Evolutionary conservation across 2,888 invertebrate genomes (phyloP).

Genomic region (Polyommatus icarus): DNA sequence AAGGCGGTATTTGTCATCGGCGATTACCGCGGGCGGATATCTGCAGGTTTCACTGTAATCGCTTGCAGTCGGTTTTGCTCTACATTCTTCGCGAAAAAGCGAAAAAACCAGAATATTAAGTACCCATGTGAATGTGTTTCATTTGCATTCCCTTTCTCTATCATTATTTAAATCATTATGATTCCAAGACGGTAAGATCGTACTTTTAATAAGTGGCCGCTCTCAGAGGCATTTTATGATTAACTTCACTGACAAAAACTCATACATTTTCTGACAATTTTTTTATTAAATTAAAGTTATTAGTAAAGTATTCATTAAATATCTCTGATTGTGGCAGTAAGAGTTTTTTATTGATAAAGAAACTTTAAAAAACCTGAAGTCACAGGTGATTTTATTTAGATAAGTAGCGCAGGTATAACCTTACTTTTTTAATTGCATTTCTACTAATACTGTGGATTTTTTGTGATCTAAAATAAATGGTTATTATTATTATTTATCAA

Average conservation of each 20-base stretch:
- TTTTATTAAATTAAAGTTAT: not conserved
- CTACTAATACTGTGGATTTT: no score
- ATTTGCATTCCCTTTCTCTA: slow-evolving; percentile 1
- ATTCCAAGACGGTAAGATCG: not conserved
- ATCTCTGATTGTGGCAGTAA: no score
- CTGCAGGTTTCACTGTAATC: not conserved
- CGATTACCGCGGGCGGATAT: not conserved
- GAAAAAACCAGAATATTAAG: slow-evolving; percentile 2
- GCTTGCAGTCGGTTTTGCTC: not conserved
- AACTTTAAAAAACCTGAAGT: no score
- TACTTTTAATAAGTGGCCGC: not conserved
- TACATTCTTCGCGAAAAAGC: slow-evolving; percentile 5
- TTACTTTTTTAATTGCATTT: no score
- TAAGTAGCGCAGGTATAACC: no score
- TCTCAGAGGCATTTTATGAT: not conserved
- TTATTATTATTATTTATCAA: no score
- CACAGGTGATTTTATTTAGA: no score
- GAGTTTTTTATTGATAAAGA: no score
- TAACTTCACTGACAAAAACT: not conserved
- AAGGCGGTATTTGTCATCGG: not conserved
- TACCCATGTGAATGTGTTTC: not conserved
- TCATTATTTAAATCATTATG: not conserved
- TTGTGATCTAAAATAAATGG: no score
- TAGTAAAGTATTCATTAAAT: no score
- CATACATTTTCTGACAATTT: not conserved